phyloP scores from a whole-genome alignment of 2,888 invertebrate species.

The Zootermopsis nevadensis region DNA sequence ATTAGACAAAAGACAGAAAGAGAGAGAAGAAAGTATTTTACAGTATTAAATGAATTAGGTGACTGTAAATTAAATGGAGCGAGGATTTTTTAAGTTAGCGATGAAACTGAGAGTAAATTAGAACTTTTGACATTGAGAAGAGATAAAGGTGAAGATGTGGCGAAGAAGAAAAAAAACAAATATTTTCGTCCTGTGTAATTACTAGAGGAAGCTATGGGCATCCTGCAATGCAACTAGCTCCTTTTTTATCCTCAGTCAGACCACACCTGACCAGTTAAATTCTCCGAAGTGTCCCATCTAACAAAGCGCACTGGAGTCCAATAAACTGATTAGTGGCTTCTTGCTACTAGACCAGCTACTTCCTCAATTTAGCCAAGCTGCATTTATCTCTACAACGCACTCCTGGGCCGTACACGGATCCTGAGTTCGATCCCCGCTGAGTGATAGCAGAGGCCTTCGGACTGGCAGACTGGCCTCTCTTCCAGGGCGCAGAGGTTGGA shows the following conservation, averaged over 20 bases:
- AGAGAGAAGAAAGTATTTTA: constrained; percentile 45
- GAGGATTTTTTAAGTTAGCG: constrained; percentile 2
- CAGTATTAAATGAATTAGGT: constrained; percentile 47
- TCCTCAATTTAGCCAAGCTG: too few species aligned
- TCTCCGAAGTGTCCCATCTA: constrained; percentile 12
- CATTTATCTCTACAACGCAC: too few species aligned
- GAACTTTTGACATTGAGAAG: constrained; percentile 32
- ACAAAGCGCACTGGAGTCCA: not conserved
- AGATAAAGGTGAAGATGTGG: constrained; percentile 20
- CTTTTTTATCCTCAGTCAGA: not conserved
- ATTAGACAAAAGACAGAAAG: constrained; percentile 43
- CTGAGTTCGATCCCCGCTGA: too few species aligned
- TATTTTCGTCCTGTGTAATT: not conserved
- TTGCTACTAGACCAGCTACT: too few species aligned
- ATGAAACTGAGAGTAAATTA: constrained; percentile 41
- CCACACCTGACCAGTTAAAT: constrained; percentile 25
- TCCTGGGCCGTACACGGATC: too few species aligned
- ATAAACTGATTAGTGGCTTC: not conserved
- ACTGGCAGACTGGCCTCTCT: too few species aligned
- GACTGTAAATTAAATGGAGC: constrained; percentile 48
- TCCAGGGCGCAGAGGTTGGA: too few species aligned
- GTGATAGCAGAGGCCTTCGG: too few species aligned
- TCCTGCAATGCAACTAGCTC: not conserved
- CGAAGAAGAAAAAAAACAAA: not conserved
- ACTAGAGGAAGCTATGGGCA: constrained; percentile 10